Evolutionary conservation across 2,888 invertebrate species (phyloP), one percentile per base, ranked within the genome.

Genomic region (Aphidoletes aphidimyza): DNA sequence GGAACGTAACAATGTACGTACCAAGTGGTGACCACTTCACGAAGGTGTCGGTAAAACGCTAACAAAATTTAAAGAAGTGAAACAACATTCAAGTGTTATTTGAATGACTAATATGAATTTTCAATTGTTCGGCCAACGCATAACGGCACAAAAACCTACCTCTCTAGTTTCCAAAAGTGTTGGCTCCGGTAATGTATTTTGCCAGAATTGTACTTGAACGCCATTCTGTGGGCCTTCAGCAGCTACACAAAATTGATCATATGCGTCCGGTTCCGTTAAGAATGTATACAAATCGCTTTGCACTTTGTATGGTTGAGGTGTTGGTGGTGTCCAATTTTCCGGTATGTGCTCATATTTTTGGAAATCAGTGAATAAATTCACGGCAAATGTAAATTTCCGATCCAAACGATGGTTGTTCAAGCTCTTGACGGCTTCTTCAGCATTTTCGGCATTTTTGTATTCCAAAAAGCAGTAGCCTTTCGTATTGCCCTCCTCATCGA

Each of bases 11-110:
- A 87, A 99, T 91, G 89, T 97, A 99, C 0, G 98, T 98, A 83
- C 99, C 99, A 54, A 97, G 91, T 0, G 99, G 99, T 0, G 99
- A 99, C 99, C 99, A 99, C 87, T 96, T 95, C 0, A 98, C 96
- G 87, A 97, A 97, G 0, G 97, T 97, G 88, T 98, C 98, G 0
- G 98, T 98, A 95, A 99, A 99, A 87, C 95, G 93, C 96, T 97
- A 88, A 42, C 19, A 22, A 22, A 87, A 87, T 36, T 87, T 45
- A 42, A 83, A 0, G 17, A 42, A 83, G 1, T 11, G 1, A 83
- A 47, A 19, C 0, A 45, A 1, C 19, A 83, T 45, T 34, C 22
- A 11, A 83, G 1, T 9, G 17, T 5, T 19, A 34, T 34, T 81
- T 36, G 2, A 14, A 1, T 26, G 47, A 47, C 42, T 34, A n/a